Evolutionary conservation across 2,888 invertebrate genomes (phyloP), one percentile per base, ranked within the genome.

Genomic region (Drosophila nigricruria): DNA sequence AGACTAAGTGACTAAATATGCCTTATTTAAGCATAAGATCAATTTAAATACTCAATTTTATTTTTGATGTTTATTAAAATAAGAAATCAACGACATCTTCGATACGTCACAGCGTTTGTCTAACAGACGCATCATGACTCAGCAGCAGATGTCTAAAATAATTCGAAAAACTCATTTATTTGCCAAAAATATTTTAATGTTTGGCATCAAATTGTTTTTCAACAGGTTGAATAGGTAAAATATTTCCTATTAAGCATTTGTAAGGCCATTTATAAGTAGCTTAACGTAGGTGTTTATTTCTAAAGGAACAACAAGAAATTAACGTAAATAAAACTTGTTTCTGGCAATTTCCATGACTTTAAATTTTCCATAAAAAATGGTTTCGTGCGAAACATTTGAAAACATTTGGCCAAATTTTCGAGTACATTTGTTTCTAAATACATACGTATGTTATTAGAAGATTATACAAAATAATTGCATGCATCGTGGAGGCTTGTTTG

Each of bases 101-200:
- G 14, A 52, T 63, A 85, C 83, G 88, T 83, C 88, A 87, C 40
- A 12, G 32, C n/a, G 6, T 8, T 58, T 47, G 66, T 70, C 69
- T 81, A 65, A 68, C 66, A 63, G 54, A 74, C 74, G 62, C 70
- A 76, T 23, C 76, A 52, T 84, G 88, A 84, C 68, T 84, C 88
- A 88, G 88, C 85, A 78, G 50, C 68, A 53, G 64, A 64, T 82
- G 62, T 69, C 65, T 23, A 71, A 84, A 88, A 84, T 84, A 84
- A 70, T 78, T 80, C 25, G 20, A 30, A 30, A 71, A 82, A 78
- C 73, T 83, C 84, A 83, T 84, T 77, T 73, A 67, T 54, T 54
- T 63, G 70, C 56, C 54, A 73, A 82, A 82, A 73, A 70, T 70
- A 82, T 82, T 82, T 78, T 68, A 72, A 81, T 86, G 78, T 45